Conservation (phyloP, 2,113 vertebrate species). For the Dicrurus megarhynchus region DNA sequence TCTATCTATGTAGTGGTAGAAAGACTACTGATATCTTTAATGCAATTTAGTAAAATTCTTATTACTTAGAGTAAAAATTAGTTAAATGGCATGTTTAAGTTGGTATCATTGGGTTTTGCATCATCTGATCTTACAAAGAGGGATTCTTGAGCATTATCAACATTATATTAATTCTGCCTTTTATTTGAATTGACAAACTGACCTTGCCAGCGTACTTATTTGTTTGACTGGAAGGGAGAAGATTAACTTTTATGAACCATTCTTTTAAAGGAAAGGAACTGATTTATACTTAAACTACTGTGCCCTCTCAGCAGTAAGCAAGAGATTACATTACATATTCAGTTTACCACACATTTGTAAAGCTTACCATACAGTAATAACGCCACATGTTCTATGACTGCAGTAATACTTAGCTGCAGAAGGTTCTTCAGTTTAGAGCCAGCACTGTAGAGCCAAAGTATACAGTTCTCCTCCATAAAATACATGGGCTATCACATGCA, state of each 20-base stretch:
- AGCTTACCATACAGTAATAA: neutral
- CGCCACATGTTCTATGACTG: neutral
- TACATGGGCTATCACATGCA: neutral
- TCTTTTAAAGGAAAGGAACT: neutral
- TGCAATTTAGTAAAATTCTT: neutral
- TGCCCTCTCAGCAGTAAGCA: neutral
- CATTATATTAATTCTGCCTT: neutral
- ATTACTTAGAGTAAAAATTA: neutral
- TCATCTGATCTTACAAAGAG: neutral
- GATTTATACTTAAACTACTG: neutral
- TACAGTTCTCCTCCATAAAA: neutral
- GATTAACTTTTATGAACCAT: neutral
- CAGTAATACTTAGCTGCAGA: neutral
- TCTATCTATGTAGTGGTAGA: neutral
- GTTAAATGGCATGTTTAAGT: neutral
- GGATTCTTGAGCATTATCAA: neutral
- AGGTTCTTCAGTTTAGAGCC: neutral
- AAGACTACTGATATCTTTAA: neutral
- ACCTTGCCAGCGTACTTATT: neutral
- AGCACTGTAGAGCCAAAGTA: neutral
- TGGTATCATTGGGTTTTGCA: neutral
- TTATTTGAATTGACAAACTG: neutral
- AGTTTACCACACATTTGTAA: neutral
- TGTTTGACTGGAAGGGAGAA: neutral
- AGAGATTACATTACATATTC: neutral